These are phyloP conservation scores for Tetranychus piercei DNA, from an alignment of 2,888 invertebrate genomes.

Conservation along the genomic window DNA sequence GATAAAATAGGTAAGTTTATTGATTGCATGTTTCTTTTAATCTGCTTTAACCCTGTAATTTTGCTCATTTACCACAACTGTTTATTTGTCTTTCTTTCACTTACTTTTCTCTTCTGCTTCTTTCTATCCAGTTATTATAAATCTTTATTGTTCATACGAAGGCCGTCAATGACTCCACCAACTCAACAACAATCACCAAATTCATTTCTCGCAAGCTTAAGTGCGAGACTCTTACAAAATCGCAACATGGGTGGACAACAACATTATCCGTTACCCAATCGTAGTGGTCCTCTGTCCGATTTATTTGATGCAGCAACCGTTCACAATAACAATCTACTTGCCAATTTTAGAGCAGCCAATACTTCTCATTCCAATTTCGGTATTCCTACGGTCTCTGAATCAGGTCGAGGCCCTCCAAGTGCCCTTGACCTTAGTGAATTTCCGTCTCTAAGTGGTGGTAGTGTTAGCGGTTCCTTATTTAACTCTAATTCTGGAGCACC, in stretches of 20 bases:
- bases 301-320: slow-evolving; percentile 10
- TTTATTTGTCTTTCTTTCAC: not conserved
- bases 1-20: not conserved
- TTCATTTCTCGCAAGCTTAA: slow-evolving; percentile 17
- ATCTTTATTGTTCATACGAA: not conserved
- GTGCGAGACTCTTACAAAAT: slow-evolving; percentile 13
- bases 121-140: not conserved
- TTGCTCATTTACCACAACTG: not conserved
- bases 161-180: slow-evolving; percentile 1
- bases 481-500: slow-evolving; percentile 7
- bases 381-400: slow-evolving; percentile 7
- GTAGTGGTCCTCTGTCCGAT: not conserved
- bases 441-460: slow-evolving; percentile 20
- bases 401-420: slow-evolving; percentile 18
- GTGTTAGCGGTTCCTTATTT: not conserved
- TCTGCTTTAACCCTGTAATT: not conserved
- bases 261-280: not conserved
- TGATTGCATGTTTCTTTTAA: not conserved
- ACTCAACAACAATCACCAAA: slow-evolving; percentile 14
- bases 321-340: slow-evolving; percentile 6
- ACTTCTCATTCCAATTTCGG: slow-evolving; percentile 10
- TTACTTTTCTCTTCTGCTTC: not conserved
- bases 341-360: slow-evolving; percentile 5
- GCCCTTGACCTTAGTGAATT: slow-evolving; percentile 22
- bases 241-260: slow-evolving; percentile 5